Base-by-base conservation (phyloP, 2,888 invertebrate genomes). In the Drosophila kambysellisi region DNA sequence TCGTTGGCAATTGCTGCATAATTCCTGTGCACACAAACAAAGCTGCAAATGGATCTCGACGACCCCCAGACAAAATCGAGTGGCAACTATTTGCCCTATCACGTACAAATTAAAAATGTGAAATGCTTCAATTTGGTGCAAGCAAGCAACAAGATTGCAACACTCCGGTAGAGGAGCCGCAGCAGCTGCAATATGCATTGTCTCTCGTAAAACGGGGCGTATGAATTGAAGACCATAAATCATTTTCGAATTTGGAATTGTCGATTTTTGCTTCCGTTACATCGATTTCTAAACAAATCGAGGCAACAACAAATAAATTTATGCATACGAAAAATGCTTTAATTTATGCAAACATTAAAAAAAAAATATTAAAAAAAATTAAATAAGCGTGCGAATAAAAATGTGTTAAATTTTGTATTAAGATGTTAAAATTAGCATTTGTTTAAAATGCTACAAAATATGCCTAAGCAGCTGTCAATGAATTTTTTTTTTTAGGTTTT, bases 81-180 rank as follows among this genome's bases (percentile, higher is more conserved):
- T 88, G 84, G 82, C 75, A 82, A 86, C 85, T 79, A 79, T 83
- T 91, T 86, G 92, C 91, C 91, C 91, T 90, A 91, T 91, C 91
- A 91, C 92, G 91, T 91, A 89, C 88, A 83, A 89, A 91, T 89
- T 91, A 89, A 90, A 88, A 91, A 91, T 85, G 89, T 89, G 88
- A 91, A 91, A 91, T 90, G 91, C 88, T 91, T 90, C 91, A 91
- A 91, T 91, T 91, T 82, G 77, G 74, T 86, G 64, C 81, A 78
- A 81, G 70, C 81, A 61, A 29, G 17, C 37, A 43, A 43, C 32
- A 53, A 53, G 52, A 79, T 83, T 81, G 65, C 83, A 81, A 74
- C 62, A 79, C 72, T 9, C 62, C 25, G 20, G 4, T 37, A 37
- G 53, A 48, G 35, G 54, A 56, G 17, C 46, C 59, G 58, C 61